Evolutionary conservation across 2,888 invertebrate genomes (phyloP), one percentile per base, ranked within the genome.

Genomic region (Temnothorax ravouxi): DNA sequence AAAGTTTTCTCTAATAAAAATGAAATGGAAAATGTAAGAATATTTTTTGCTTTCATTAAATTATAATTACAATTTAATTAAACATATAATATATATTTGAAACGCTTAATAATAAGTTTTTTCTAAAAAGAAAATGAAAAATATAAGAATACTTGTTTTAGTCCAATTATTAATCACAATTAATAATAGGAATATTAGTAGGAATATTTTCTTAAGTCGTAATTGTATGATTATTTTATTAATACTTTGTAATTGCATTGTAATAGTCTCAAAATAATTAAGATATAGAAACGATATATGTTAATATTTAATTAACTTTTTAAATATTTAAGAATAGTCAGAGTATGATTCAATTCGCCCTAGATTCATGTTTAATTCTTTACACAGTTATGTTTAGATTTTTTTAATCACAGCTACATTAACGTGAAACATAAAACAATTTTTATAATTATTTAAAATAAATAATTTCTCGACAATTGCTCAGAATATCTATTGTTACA

Each of bases 21-120:
- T 9, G 1, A 38, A 76, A n/a, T 62, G n/a, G 6, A 25, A 75
- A 47, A 76, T 64, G n/a, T 18, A 29, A 75, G 9, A 47, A 50
- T 56, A 34, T 38, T 5, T 38, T 5, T 11, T 47, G 11, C 21
- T 38, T 76, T 50, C 2, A 2, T 75, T 3, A 75, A 75, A 61
- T 75, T 50, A 62, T 11, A 34, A 34, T 59, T 44, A 15, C 2
- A 25, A 25, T 72, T 62, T 62, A 62, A 38, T 38, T 1, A 18
- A 61, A 11, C 34, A 61, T n/a, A 38, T 11, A 38, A 61, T 38
- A 38, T 59, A 34, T 59, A 29, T 61, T 61, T 38, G 8, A 29
- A 59, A 18, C 18, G 6, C 18, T 18, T 2, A 18, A 50, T 50
- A 50, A 44, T 47, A 47, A 18, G 50, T 52, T 52, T 52, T 25